Conservation (phyloP, 2,888 invertebrate genomes). For the Agonopterix subpropinquella region DNA sequence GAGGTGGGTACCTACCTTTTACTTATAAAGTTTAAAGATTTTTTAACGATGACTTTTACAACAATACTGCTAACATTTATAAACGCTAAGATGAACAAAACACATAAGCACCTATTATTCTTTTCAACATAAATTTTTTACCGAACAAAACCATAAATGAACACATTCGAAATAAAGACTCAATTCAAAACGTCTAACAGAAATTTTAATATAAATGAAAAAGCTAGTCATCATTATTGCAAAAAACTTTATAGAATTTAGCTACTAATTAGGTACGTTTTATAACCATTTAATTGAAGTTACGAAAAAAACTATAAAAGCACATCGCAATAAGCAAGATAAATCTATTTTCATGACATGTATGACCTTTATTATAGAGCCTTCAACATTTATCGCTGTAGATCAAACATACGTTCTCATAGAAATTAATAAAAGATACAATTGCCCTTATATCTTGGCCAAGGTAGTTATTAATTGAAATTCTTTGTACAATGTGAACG, state of each 20-base stretch:
- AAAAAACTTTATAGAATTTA: conserved; percentile 1
- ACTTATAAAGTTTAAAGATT: too few relatives aligned
- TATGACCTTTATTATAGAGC: conserved; percentile 17
- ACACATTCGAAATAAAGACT: too few relatives aligned
- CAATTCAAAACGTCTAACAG: too few relatives aligned
- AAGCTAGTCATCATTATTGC: background rate
- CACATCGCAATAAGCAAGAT: conserved; percentile 10
- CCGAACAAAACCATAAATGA: too few relatives aligned
- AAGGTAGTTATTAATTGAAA: conserved; percentile 28
- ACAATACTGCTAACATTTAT: too few relatives aligned
- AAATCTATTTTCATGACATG: conserved; percentile 19
- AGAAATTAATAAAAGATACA: conserved; percentile 10
- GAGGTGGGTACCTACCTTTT: too few relatives aligned
- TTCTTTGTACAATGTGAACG: background rate
- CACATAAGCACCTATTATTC: too few relatives aligned
- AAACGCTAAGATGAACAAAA: too few relatives aligned
- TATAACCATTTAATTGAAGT: conserved; percentile 1
- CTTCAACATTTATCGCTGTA: conserved; percentile 9
- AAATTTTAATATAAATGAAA: background rate
- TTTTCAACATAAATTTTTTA: too few relatives aligned
- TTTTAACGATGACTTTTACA: too few relatives aligned
- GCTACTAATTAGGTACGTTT: conserved; percentile 4
- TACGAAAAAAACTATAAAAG: conserved; percentile 1
- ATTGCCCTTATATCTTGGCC: conserved; percentile 42
- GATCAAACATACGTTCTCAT: conserved; percentile 9